Evolutionary conservation across 2,797 vertebrate species (phyloP).

Genomic region (Octomys mimax): DNA sequence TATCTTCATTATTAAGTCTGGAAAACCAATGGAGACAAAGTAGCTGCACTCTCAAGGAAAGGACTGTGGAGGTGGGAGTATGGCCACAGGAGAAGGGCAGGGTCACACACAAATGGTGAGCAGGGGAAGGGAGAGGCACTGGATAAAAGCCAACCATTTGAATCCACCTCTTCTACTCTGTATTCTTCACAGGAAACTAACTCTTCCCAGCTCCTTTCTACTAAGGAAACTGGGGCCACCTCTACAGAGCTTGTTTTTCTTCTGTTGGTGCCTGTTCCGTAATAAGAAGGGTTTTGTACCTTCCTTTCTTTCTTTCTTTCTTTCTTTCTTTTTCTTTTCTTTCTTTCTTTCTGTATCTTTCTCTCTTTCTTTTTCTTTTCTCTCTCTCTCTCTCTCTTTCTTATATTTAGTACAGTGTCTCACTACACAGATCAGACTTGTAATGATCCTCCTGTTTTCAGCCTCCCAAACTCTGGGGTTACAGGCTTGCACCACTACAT

Average conservation of each 20-base stretch:
- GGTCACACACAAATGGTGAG: not conserved
- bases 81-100: fast-evolving
- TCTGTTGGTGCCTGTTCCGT: not conserved
- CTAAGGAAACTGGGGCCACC: not conserved
- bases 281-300: not conserved
- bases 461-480: too few species aligned
- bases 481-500: too few species aligned
- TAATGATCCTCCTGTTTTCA: too few species aligned
- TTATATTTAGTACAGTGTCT: too few species aligned
- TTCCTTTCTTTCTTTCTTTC: too few species aligned
- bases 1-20: not conserved
- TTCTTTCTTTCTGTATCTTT: too few species aligned
- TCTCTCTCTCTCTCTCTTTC: too few species aligned
- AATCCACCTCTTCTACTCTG: not conserved
- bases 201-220: not conserved
- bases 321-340: too few species aligned
- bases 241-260: not conserved
- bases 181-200: not conserved
- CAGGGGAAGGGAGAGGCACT: not conserved
- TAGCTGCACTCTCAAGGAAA: not conserved
- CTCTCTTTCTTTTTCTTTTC: too few species aligned
- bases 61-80: fast-evolving
- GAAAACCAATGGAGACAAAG: not conserved
- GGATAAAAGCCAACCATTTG: not conserved
- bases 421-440: too few species aligned